phyloP scores from a whole-genome alignment of 2,797 vertebrate genomes.

The Centropyge bicolor region DNA sequence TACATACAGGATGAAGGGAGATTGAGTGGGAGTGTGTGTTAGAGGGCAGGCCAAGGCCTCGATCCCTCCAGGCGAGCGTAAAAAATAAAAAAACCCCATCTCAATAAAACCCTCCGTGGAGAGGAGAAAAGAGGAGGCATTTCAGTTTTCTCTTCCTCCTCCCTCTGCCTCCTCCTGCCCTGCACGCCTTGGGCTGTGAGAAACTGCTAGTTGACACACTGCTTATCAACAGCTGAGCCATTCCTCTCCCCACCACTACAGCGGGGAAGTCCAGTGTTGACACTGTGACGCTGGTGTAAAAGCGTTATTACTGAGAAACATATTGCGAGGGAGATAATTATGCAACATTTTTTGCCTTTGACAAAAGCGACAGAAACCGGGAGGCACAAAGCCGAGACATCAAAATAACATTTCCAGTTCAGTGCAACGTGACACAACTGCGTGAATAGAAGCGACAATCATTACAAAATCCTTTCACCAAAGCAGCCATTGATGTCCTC shows the following conservation, averaged over 20 bases:
- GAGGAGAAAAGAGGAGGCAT: slow-evolving; percentile 51
- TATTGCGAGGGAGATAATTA: slow-evolving; percentile 63
- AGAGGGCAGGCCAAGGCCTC: slow-evolving; percentile 68
- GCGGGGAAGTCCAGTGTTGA: slow-evolving; percentile 43
- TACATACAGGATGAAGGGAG: slow-evolving; percentile 52
- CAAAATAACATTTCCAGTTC: slow-evolving; percentile 60
- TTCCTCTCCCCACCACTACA: slow-evolving; percentile 8
- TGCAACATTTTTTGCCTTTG: slow-evolving; percentile 34
- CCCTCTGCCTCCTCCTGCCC: slow-evolving; percentile 50
- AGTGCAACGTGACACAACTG: neutral
- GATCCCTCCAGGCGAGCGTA: slow-evolving; percentile 61
- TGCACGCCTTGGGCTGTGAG: slow-evolving; percentile 63
- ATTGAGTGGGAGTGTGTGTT: slow-evolving; percentile 70
- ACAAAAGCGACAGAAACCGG: slow-evolving; percentile 39
- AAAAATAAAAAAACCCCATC: slow-evolving; percentile 42
- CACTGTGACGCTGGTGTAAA: slow-evolving; percentile 36
- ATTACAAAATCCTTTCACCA: slow-evolving; percentile 38
- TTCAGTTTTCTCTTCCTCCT: slow-evolving; percentile 53
- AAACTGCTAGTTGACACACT: slow-evolving; percentile 64
- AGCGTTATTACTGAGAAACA: slow-evolving; percentile 22
- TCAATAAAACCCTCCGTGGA: slow-evolving; percentile 63
- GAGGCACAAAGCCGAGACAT: slow-evolving; percentile 51
- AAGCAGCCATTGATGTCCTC: slow-evolving; percentile 46
- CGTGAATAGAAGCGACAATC: slow-evolving; percentile 52
- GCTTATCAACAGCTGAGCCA: slow-evolving; percentile 68